Evolutionary conservation across 23 tunicate species (phyloP).

Genomic region (Botrylloides violaceus): DNA sequence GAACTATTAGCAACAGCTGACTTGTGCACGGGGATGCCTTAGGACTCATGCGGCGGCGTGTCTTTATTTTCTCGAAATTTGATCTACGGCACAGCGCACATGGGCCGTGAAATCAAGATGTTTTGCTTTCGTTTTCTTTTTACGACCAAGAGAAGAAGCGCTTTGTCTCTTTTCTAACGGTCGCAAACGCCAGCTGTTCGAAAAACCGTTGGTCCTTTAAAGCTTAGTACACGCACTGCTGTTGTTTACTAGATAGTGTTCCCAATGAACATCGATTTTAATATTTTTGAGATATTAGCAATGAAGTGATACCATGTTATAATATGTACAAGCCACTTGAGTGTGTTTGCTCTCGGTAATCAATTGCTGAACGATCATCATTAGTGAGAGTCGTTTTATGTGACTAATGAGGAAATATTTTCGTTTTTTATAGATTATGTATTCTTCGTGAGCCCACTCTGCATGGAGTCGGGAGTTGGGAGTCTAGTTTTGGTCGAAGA

Average conservation of each 20-base stretch:
- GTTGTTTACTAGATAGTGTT: background rate
- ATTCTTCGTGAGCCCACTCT: background rate
- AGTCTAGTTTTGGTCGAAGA: too few relatives aligned
- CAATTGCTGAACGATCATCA: background rate
- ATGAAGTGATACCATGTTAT: background rate
- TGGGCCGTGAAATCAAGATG: background rate
- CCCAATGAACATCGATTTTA: background rate
- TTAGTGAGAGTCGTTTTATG: background rate
- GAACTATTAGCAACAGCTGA: background rate
- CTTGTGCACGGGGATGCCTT: background rate
- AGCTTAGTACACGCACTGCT: background rate
- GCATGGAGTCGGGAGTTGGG: too few relatives aligned
- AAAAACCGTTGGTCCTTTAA: background rate
- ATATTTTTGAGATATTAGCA: too few relatives aligned
- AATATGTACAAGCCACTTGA: background rate
- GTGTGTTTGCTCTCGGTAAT: background rate
- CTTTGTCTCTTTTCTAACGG: background rate
- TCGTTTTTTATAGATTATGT: background rate
- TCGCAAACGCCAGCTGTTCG: constrained; percentile 1
- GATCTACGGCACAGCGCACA: background rate
- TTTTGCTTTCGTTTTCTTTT: background rate
- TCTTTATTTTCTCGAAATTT: background rate
- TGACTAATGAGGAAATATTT: background rate
- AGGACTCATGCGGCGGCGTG: background rate
- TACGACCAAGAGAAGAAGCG: background rate